Base-by-base conservation (phyloP, 2,797 vertebrate genomes). In the Catharus ustulatus region DNA sequence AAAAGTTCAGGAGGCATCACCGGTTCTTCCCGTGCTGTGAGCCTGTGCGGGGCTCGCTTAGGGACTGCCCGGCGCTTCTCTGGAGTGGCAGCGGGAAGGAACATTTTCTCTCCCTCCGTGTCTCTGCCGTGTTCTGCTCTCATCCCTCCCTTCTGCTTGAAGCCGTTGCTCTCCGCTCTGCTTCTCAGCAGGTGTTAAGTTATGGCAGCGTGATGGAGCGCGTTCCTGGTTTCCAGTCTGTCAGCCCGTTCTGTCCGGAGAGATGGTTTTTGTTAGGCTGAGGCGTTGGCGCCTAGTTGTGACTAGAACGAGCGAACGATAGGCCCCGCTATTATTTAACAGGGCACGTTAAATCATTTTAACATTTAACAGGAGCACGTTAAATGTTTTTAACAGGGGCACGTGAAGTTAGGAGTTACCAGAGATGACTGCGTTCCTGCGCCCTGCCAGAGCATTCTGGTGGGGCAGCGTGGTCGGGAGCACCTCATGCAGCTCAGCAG, bases 111-210 rank as follows among this genome's bases (percentile, higher is more conserved):
- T 26, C 21, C 20, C 23, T 17, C 6, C 2, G 12, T 72, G 29
- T 34, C 43, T 43, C 75, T 75, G 42, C 84, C 54, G 4, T 77
- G 6, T 40, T 79, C 80, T 14, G n/a, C 34, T 59, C 38, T 48
- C 40, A 27, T 51, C 32, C 49, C 24, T 87, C 15, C 51, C 52
- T 83, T 21, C 77, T 89, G 75, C 86, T 52, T 15, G 67, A 20
- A 83, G 78, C 54, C 20, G 9, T 55, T 7, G 66, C 40, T 91
- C 58, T 49, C 58, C 52, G 34, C 78, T 64, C 58, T 36, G 71
- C 73, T 63, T 90, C 69, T 36, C 76, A 81, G 86, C 78, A 94
- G 84, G 81, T 92, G 91, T 75, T 66, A 68, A 75, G 69, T 66
- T 74, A 17, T 61, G 85, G 74, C 79, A 84, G 20, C 42, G 58